Evolutionary conservation across 2,797 vertebrate genomes (phyloP).

Genomic region (Coilia nasus): DNA sequence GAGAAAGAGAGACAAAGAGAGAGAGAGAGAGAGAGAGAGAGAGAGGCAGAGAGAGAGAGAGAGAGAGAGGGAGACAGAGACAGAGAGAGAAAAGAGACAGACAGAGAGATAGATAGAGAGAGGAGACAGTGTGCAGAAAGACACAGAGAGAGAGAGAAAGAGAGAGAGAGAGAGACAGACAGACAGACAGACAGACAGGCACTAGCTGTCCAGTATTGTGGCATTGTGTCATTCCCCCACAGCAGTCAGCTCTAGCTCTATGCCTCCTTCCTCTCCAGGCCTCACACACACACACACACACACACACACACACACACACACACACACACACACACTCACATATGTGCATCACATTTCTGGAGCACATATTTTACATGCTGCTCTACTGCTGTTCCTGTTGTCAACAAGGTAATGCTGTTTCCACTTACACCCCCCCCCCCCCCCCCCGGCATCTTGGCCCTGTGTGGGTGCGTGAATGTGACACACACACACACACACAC

Average conservation of each 20-base stretch:
- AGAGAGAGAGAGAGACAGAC: too few relatives aligned
- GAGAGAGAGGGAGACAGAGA: not conserved
- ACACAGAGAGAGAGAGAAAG: too few relatives aligned
- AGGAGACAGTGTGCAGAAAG: too few relatives aligned
- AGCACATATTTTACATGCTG: not conserved
- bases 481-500: not conserved
- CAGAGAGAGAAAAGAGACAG: not conserved
- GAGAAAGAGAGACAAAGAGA: not conserved
- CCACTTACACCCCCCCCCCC: not conserved
- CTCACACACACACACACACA: not conserved
- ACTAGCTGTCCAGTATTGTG: too few relatives aligned
- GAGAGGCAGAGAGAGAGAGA: not conserved
- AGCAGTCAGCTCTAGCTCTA: too few relatives aligned
- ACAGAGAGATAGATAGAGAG: too few relatives aligned
- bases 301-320: not conserved
- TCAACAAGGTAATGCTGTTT: slow-evolving; percentile 1
- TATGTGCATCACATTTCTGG: not conserved
- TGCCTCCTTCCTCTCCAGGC: not conserved
- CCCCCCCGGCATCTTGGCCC: not conserved
- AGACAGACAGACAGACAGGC: too few relatives aligned
- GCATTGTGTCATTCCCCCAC: too few relatives aligned
- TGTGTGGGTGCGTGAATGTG: not conserved
- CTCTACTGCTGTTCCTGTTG: slow-evolving; percentile 11
- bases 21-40: not conserved
- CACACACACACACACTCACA: not conserved